phyloP scores from a whole-genome alignment of 2,888 invertebrate genomes.

The Tanaodytes sp. region DNA sequence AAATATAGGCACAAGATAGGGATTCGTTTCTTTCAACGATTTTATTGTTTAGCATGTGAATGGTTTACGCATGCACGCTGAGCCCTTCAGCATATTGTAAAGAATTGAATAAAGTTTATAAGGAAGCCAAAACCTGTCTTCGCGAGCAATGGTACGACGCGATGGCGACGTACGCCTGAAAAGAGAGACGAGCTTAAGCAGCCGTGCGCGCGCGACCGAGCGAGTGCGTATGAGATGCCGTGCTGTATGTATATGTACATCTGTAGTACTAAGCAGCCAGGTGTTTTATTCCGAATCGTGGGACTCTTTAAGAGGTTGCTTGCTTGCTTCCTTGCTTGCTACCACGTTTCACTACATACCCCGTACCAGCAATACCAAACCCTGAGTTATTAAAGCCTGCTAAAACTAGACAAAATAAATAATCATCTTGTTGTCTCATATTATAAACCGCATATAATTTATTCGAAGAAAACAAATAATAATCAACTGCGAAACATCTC shows the following conservation, averaged over 20 bases:
- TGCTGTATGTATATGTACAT: conserved; percentile 51
- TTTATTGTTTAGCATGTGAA: conserved; percentile 72
- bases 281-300: conserved; percentile 58
- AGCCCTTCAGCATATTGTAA: conserved; percentile 68
- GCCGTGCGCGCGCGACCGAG: conserved; percentile 33
- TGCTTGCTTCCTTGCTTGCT: no score
- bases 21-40: conserved; percentile 68
- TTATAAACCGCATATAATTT: no score
- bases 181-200: conserved; percentile 37
- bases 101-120: conserved; percentile 72
- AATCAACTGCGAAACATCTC: no score
- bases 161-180: no score
- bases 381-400: no score
- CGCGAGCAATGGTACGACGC: conserved; percentile 52
- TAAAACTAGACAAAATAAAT: no score
- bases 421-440: no score
- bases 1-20: conserved; percentile 61
- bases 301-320: conserved; percentile 56
- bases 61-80: conserved; percentile 58
- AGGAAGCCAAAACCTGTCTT: conserved; percentile 60
- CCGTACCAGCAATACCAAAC: no score
- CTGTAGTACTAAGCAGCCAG: conserved; percentile 55
- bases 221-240: conserved; percentile 29
- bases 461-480: no score
- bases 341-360: no score